Evolutionary conservation across 2,113 vertebrate genomes (phyloP), one percentile per base, ranked within the genome.

Genomic region (Poecile atricapillus): DNA sequence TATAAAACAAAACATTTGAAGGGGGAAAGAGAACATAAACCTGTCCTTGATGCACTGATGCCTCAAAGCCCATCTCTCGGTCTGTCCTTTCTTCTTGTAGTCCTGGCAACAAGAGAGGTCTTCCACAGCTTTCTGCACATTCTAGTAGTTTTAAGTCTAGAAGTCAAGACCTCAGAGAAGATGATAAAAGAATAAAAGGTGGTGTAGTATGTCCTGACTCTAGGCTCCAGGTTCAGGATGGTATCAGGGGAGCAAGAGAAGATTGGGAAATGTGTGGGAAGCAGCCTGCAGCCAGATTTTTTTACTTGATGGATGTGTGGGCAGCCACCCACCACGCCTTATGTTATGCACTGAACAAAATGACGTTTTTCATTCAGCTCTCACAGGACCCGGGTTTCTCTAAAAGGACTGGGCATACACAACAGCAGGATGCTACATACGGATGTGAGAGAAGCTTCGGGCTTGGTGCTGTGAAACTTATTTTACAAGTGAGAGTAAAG

Each of bases 251-350:
- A 83, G 20, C 21, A 62, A 74, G 19, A 10, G 43, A 86, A 83
- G 50, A 43, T 5, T 55, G 55, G 55, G 64, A 96, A 93, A 74
- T 47, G 33, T 70, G 91, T 81, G 60, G 77, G 77, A 93, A 84
- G 65, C 43, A 94, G 41, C 43, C 73, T 56, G 69, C 46, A 81
- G 77, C 62, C 31, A 77, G 68, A 89, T 77, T 94, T 96, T 70
- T 60, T 64, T 77, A 67, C 91, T 91, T 50, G 12, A 27, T 77
- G 47, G 30, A 12, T 63, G 33, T 50, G 81, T 94, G 73, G 83
- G 89, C 69, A 87, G 83, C 60, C 91, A 81, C 87, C 89, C 60
- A 89, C 84, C 59, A 37, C 67, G 52, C 81, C 87, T 89, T 95
- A 67, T 87, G 81, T 67, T 81, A 67, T 75, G 33, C 60, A 87